Base-by-base conservation (phyloP, 2,113 vertebrate genomes). In the Pituophis catenifer region DNA sequence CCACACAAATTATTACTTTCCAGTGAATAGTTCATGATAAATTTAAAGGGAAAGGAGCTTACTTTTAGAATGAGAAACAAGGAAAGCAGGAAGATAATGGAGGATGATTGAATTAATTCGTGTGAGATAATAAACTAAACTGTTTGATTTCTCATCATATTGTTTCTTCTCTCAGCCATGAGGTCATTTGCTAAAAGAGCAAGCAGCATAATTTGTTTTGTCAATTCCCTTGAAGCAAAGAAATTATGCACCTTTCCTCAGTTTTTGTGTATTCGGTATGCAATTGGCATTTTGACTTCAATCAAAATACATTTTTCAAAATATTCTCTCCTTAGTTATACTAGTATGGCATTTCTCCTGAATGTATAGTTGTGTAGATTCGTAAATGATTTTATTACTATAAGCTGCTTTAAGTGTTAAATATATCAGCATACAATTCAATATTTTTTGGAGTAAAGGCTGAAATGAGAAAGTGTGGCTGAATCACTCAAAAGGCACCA, bases 1-100 rank as follows among this genome's bases (percentile, higher is more conserved):
- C 95, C 92, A 94, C 89, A 62, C 11, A 94, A 92, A 90, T 94
- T 52, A 10, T 95, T 91, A n/a, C 57, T 95, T 97, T 95, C 65
- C 89, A 19, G 88, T 90, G 93, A 93, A 75, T 95, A 93, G 19
- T 53, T 88, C 70, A 89, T 93, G 38, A 17, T 89, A n/a, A 29
- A 94, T 94, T 92, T 59, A 65, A 95, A 94, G 48, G 11, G 29
- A 24, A 75, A 21, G 52, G 33, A 52, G 52, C 89, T 94, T 91
- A 91, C 7, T 50, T 93, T 89, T 52, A n/a, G 85, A 21, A 75
- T 26, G 3, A 86, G n/a, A 93, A 88, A 90, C 10, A 88, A 54
- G 92, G 24, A 94, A 91, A 95, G 90, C 93, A 81, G 4, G 57
- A 94, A 89, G 93, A 58, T 95, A 95, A 93, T 95, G 55, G 88